Base-by-base conservation (phyloP, 2,113 vertebrate species). In the Peromyscus maniculatus region DNA sequence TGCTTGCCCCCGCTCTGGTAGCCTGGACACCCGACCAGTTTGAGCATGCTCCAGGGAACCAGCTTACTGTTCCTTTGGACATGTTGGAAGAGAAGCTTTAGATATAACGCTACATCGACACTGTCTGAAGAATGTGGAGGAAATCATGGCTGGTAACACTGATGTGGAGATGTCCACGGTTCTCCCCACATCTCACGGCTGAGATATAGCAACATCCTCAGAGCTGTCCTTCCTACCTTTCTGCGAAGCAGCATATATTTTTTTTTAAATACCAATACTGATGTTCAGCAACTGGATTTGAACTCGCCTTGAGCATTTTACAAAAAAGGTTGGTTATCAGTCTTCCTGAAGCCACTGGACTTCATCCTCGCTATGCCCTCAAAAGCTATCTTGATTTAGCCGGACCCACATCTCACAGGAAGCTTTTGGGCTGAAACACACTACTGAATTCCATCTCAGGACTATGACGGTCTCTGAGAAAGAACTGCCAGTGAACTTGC, bases 371-470 rank as follows among this genome's bases (percentile, higher is more conserved):
- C 33, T 19, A 28, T 39, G 21, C 7, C 24, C 12, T 93, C 17
- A 86, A 88, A 69, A 57, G 31, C 22, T 88, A 49, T 93, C n/a
- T 62, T 59, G 28, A 52, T 91, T 3, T 87, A 62, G 91, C 7
- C 19, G 79, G 39, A 78, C 2, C 26, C 28, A 80, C 0, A 59
- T 33, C 22, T 88, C 57, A 22, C 21, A 57, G 74, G 74, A 83
- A 78, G 26, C n/a, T 57, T 79, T 62, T 16, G 71, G 33, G 71
- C 72, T 62, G 87, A 96, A 92, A 95, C 62, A 95, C 62, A 55
- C 28, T 36, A 67, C 43, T 36, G 5, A 94, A 87, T 31, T 46
- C 17, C 16, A 84, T 21, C 22, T 39, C 57, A 88, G 24, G 80
- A 89, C 39, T 36, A 52, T n/a, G 33, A 52, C 2, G 78, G 57